Percentiles rank a stretch among this genome's conserved stretches.
phyloP scores from a whole-genome alignment of 2,113 vertebrate species.

The Pseudorasbora parva region DNA sequence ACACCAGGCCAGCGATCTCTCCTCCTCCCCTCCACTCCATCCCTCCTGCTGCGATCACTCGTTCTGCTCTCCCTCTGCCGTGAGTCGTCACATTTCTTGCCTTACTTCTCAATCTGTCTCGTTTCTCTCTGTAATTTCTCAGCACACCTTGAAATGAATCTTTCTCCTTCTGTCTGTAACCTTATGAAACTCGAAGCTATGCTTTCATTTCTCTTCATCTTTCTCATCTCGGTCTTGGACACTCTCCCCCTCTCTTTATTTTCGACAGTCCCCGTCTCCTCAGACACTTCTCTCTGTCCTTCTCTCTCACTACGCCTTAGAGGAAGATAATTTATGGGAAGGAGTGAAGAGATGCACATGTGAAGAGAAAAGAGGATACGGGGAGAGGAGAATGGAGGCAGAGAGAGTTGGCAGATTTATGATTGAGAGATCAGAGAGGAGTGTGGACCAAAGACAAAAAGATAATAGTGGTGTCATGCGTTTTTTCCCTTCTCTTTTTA shows the following conservation, averaged over 20 bases:
- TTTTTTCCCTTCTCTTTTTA: neutral
- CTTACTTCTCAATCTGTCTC: slow-evolving; percentile 19
- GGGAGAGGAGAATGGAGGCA: slow-evolving; percentile 22
- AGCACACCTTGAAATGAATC: slow-evolving; percentile 46
- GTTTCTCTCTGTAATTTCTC: slow-evolving; percentile 18
- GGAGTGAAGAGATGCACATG: slow-evolving; percentile 25
- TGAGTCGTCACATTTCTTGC: slow-evolving; percentile 66
- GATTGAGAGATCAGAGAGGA: slow-evolving; percentile 28
- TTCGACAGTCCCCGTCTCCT: neutral
- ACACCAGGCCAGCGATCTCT: slow-evolving; percentile 67
- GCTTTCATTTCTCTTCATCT: slow-evolving; percentile 28
- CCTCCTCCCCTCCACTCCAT: slow-evolving; percentile 63
- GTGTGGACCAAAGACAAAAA: neutral
- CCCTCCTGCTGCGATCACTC: slow-evolving; percentile 67
- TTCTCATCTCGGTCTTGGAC: neutral
- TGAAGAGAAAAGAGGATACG: slow-evolving; percentile 4
- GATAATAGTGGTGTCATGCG: neutral
- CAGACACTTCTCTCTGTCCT: slow-evolving; percentile 29
- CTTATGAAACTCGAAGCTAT: slow-evolving; percentile 4
- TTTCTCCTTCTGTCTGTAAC: slow-evolving; percentile 10
- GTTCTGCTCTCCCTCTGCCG: slow-evolving; percentile 72
- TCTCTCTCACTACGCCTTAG: slow-evolving; percentile 5
- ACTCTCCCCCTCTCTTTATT: neutral
- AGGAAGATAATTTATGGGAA: slow-evolving; percentile 54
- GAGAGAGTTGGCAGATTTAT: slow-evolving; percentile 49